Evolutionary conservation across 35 echinoderm and acorn worm genomes (phyloP).

Genomic region (Stichopus chloronotus): DNA sequence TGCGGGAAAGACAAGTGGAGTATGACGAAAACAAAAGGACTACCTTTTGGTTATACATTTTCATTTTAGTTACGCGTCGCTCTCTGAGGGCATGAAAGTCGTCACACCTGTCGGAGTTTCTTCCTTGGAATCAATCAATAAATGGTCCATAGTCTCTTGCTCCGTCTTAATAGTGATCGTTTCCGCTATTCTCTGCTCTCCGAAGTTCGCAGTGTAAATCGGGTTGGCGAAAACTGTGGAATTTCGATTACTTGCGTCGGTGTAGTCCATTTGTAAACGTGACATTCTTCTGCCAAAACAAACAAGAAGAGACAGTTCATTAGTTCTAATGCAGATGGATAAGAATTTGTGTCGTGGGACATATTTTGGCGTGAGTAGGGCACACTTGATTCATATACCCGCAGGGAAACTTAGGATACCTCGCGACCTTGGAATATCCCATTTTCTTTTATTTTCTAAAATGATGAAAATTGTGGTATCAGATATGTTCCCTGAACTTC

Average conservation of each 20-base stretch:
- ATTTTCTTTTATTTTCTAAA: too few relatives aligned
- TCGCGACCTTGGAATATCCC: too few relatives aligned
- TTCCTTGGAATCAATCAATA: neutral
- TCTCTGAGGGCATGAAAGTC: conserved; percentile 8
- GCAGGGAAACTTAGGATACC: too few relatives aligned
- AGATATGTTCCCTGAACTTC: too few relatives aligned
- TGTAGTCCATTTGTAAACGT: conserved; percentile 35
- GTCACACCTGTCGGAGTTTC: neutral
- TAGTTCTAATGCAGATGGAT: neutral
- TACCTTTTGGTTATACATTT: neutral
- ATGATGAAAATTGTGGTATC: too few relatives aligned
- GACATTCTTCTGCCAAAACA: neutral
- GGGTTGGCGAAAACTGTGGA: conserved; percentile 51
- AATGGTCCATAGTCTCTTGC: neutral
- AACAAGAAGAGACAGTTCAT: neutral
- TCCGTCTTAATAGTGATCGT: conserved; percentile 12
- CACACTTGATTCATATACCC: too few relatives aligned
- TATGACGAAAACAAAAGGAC: too few relatives aligned
- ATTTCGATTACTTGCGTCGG: conserved; percentile 2
- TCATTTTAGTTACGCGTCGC: conserved; percentile 9
- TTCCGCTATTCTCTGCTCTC: conserved; percentile 1
- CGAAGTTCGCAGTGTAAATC: conserved; percentile 46
- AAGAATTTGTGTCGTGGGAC: neutral
- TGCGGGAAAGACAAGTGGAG: too few relatives aligned
- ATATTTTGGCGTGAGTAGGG: neutral